phyloP scores from a whole-genome alignment of 2,797 vertebrate genomes.

The Sibirionetta formosa region DNA sequence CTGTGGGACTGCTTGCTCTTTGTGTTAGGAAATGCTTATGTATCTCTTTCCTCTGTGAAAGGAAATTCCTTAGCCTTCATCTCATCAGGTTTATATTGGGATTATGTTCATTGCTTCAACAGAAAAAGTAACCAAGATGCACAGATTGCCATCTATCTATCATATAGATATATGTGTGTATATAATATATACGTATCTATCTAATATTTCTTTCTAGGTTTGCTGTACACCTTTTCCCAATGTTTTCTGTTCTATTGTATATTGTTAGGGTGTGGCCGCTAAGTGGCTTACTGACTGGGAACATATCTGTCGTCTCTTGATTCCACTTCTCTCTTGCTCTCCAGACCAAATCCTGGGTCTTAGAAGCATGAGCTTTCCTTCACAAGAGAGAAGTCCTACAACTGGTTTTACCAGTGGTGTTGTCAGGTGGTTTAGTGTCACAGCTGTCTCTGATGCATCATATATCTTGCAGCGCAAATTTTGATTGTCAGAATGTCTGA shows the following conservation, averaged over 20 bases:
- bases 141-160: background rate
- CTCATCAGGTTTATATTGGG: background rate
- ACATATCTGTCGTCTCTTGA: background rate
- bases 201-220: background rate
- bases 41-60: background rate
- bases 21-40: background rate
- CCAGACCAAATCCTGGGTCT: background rate
- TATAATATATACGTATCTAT: no score
- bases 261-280: background rate
- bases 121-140: background rate
- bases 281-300: accelerated
- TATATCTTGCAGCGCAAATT: background rate
- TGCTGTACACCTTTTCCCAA: background rate
- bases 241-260: background rate
- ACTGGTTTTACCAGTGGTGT: background rate
- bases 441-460: background rate
- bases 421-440: background rate
- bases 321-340: background rate
- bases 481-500: background rate
- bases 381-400: background rate
- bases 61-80: background rate
- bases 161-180: no score
- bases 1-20: background rate
- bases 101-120: background rate
- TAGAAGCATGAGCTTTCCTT: background rate